Evolutionary conservation across 1,140 invertebrate species (phyloP), one percentile per base, ranked within the genome.

Genomic region (Pararge aegeria): DNA sequence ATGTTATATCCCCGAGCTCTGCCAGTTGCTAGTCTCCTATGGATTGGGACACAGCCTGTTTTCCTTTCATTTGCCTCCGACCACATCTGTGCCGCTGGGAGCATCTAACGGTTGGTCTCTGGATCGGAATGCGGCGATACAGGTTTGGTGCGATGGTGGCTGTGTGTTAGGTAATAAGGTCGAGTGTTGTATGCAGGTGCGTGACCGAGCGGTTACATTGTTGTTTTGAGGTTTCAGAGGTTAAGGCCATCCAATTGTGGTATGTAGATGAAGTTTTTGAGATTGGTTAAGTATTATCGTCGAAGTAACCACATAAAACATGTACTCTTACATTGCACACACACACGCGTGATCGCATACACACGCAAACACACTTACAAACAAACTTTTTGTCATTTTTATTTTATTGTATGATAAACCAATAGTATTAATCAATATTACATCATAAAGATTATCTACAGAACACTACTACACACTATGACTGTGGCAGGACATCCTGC

Each of bases 51-150:
- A 19, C 6, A 3, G 9, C 20, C 48, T 74, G 59, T 77, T 77
- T 77, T 78, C 78, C 78, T 75, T 81, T 79, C 76, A 74, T 79
- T 81, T 68, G 75, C 50, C 44, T 68, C 59, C 9, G 38, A 59
- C 44, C 61, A 58, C 69, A 69, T 66, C 61, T 65, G 64, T 71
- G 68, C 59, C 63, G 68, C 48, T 27, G 58, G 58, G 51, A 61
- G 52, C 40, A 44, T 29, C 51, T 61, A 61, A 61, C 58, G 58
- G 58, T 61, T 18, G n/a, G 9, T 52, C 16, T 16, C 53, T 19
- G 51, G 50, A 63, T 38, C 44, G 58, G 58, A 61, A 61, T 61
- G 58, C 49, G 13, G 58, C 19, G 12, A 13, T 12, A n/a, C 49
- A 30, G 59, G 58, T 61, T 57, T 13, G 6, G 38, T 44, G 52